Base-by-base conservation (phyloP, 2,888 invertebrate genomes). In the Mycalesis mineus region DNA sequence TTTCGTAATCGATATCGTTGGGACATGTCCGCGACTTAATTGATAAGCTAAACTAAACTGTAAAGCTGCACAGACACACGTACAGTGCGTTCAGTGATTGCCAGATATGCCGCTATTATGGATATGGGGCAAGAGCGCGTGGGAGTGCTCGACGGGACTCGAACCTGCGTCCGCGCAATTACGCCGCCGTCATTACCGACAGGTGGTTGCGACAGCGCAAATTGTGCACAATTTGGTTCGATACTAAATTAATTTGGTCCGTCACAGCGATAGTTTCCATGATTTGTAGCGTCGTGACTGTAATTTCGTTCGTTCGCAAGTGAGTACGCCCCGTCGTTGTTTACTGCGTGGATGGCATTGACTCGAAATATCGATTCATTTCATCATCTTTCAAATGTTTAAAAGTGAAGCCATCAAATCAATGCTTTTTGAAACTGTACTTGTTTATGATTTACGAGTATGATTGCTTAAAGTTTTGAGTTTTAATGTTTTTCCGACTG, bases 151-250 rank as follows among this genome's bases (percentile, higher is more conserved):
- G 60, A 55, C 52, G 57, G 52, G 60, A 60, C 49, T 47, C 55
- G 60, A 60, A 57, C 60, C 65, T 45, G 33, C 33, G 59, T 56
- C 61, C 60, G 57, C 33, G 59, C 63, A 64, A 62, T 64, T 64
- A 61, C 55, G 56, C 45, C 58, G 52, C 57, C 49, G 57, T 61
- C 51, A 55, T 55, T 55, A 56, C 48, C 22, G 39, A 52, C 61
- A 61, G 52, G 61, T 61, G 55, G 48, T 62, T 62, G 52, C 60
- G 60, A 49, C 57, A 62, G 51, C 31, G 37, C 52, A 60, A 62
- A 62, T 62, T 60, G 62, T 33, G 40, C 48, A 41, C 60, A 62
- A 62, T 62, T 62, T 57, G 15, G 31, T 44, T 52, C 37, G 55
- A 49, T 59, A 57, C 48, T 55, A 60, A 62, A 62, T 62, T 57